Percentiles rank a stretch among this genome's conserved stretches.
Evolutionary conservation across 2,797 vertebrate genomes (phyloP).

Genomic region (Hephaestus fuliginosus): DNA sequence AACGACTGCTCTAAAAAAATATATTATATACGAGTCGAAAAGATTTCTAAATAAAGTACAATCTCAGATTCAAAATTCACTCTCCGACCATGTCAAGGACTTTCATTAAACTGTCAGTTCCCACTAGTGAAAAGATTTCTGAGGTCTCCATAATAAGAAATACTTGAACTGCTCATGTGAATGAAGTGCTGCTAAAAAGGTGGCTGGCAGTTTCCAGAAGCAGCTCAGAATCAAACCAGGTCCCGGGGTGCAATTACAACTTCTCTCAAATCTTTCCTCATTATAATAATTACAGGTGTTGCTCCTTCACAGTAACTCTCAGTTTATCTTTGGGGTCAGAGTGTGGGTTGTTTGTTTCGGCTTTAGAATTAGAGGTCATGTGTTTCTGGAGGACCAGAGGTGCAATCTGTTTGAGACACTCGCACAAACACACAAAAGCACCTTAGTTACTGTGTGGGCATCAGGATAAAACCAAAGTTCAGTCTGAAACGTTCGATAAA

Average conservation of each 20-base stretch:
- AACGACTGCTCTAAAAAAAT: too few relatives aligned
- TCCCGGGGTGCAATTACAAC: conserved; percentile 65
- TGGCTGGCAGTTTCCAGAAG: conserved; percentile 60
- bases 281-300: conserved; percentile 73
- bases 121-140: not conserved
- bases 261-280: conserved; percentile 62
- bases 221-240: conserved; percentile 63
- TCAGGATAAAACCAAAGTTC: conserved; percentile 60
- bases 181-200: conserved; percentile 11
- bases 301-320: conserved; percentile 48
- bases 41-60: not conserved
- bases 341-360: conserved; percentile 64
- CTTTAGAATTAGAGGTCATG: conserved; percentile 48
- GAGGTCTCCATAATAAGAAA: conserved; percentile 19
- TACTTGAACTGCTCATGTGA: conserved; percentile 16
- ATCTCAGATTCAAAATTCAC: not conserved
- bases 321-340: conserved; percentile 60
- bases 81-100: not conserved
- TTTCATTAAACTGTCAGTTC: not conserved
- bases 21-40: too few relatives aligned
- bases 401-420: conserved; percentile 39
- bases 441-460: conserved; percentile 38
- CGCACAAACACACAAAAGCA: conserved; percentile 37
- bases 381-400: conserved; percentile 51
- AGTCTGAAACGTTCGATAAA: conserved; percentile 68